A percentile compares a stretch with the other conserved stretches of the same genome.
Conservation (phyloP, 2,113 vertebrate species). For the Spheniscus mendiculus region DNA sequence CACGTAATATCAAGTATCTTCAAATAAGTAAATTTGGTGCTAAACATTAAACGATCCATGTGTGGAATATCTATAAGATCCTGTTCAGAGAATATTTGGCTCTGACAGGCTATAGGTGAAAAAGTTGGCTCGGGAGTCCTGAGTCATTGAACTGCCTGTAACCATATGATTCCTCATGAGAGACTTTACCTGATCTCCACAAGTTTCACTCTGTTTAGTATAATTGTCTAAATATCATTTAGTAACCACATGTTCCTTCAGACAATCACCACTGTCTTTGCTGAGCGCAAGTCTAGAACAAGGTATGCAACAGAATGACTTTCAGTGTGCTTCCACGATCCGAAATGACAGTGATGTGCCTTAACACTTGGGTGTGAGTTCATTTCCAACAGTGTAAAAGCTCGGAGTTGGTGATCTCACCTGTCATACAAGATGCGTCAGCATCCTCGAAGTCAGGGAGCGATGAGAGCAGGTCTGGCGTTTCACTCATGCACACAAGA, state of each 20-base stretch:
- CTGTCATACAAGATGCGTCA: not conserved
- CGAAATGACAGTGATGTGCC: not conserved
- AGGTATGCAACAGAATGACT: not conserved
- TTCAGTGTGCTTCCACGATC: fast-evolving
- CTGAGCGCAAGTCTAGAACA: not conserved
- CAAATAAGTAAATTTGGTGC: too few species aligned
- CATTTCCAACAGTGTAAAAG: not conserved
- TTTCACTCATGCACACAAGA: not conserved
- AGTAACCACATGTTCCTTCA: not conserved
- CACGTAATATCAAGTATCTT: not conserved
- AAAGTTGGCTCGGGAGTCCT: not conserved
- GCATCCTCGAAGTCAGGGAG: not conserved
- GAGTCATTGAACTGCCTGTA: not conserved
- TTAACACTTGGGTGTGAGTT: not conserved
- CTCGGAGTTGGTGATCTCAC: not conserved
- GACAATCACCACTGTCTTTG: not conserved
- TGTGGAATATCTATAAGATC: not conserved
- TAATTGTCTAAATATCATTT: not conserved
- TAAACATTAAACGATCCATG: not conserved
- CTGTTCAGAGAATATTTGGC: not conserved
- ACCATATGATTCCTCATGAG: not conserved
- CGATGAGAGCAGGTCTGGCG: fast-evolving
- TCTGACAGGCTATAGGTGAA: not conserved
- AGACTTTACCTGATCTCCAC: not conserved
- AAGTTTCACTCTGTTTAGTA: not conserved